phyloP scores from a whole-genome alignment of 2,888 invertebrate genomes.

The Oscheius myriophilus region DNA sequence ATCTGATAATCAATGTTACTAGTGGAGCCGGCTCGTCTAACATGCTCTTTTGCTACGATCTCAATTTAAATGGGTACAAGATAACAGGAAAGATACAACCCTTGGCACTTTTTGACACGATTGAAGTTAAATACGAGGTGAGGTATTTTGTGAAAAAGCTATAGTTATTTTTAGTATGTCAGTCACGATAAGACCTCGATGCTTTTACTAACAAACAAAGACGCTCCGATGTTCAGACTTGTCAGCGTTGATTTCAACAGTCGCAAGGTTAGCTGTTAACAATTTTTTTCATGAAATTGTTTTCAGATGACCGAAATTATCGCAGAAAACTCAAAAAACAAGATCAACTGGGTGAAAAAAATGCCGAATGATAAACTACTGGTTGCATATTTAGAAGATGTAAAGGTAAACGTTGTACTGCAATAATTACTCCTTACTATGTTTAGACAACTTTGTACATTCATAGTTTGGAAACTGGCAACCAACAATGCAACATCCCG shows the following conservation, averaged over 20 bases:
- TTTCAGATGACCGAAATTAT: constrained; percentile 18
- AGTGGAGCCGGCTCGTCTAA: constrained; percentile 90
- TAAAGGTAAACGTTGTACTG: constrained; percentile 79
- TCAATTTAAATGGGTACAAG: constrained; percentile 73
- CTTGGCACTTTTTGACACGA: constrained; percentile 84
- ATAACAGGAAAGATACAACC: constrained; percentile 77
- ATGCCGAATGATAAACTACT: constrained; percentile 86
- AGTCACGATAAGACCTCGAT: constrained; percentile 84
- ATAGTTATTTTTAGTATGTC: constrained; percentile 79
- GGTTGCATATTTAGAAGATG: constrained; percentile 89
- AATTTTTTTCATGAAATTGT: too few relatives aligned
- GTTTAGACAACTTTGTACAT: too few relatives aligned
- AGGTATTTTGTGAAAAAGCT: not conserved
- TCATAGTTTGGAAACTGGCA: too few relatives aligned
- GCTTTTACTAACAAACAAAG: constrained; percentile 89
- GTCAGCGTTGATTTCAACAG: constrained; percentile 78
- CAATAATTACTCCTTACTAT: not conserved
- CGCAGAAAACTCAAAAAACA: constrained; percentile 77
- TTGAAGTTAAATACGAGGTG: constrained; percentile 93
- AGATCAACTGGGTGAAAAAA: constrained; percentile 87
- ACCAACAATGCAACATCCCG: too few relatives aligned
- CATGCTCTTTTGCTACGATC: constrained; percentile 77
- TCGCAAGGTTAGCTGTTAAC: constrained; percentile 12
- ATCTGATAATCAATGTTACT: constrained; percentile 84
- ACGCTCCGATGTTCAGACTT: constrained; percentile 89